Base-by-base conservation (phyloP, 2,888 invertebrate genomes). In the Yponomeuta cagnagella region DNA sequence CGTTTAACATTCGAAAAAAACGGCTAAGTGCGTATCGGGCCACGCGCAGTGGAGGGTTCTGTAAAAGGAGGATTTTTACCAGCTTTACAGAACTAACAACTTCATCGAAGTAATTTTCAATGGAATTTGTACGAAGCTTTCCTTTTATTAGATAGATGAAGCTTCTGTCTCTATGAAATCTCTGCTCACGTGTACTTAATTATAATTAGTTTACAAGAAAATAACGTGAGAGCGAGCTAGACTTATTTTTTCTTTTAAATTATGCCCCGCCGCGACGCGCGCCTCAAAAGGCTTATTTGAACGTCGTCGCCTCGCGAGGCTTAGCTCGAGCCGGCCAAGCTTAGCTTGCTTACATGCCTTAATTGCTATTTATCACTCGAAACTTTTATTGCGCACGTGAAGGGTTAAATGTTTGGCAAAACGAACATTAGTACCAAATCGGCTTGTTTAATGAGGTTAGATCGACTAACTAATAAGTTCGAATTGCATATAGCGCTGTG, bases 131-230 rank as follows among this genome's bases (percentile, higher is more conserved):
- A 23, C 23, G 23, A 23, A 23, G 23, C 23, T 23, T 23, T 23
- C 23, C 23, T 23, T 23, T 23, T 23, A 23, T 23, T 23, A 23
- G 23, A 23, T 23, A 23, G 23, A 15, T 15, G 52, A 15, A 1
- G 3, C 52, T 58, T 58, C 15, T 58, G 5, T 12, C 5, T 15
- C 52, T 58, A 15, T 15, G 6, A 12, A 58, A 15, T 12, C 15
- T 12, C 52, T 3, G 15, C 52, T 58, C 52, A 58, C 52, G 52
- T 58, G 52, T 58, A 58, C 52, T 58, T 58, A 58, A 58, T 58
- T 58, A 58, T 58, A 58, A 58, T 58, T 58, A 58, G 52, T 58
- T 58, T 58, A 58, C 52, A 58, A 58, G 52, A 58, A 58, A 58
- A 15, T 58, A 58, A 58, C 52, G 52, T 58, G 12, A 58, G 52